Evolutionary conservation across 2,797 vertebrate species (phyloP).

Genomic region (Stomatorhinus walkeri): DNA sequence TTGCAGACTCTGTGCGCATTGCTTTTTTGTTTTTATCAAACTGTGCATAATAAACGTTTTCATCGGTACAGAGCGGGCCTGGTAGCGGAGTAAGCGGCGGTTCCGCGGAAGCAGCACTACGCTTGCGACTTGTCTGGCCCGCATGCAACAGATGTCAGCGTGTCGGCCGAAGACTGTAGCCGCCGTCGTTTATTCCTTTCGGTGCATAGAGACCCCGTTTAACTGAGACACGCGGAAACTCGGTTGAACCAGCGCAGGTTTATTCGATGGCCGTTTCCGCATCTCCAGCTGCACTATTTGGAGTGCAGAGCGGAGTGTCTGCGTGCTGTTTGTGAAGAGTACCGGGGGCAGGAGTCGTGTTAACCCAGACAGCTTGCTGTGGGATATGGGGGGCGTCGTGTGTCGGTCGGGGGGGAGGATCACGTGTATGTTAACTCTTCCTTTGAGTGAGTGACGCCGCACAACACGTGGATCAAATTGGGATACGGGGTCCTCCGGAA

Average conservation of each 20-base stretch:
- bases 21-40: background rate
- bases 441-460: background rate
- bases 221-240: background rate
- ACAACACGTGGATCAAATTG: background rate
- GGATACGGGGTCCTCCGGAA: background rate
- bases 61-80: background rate
- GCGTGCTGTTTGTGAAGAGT: background rate
- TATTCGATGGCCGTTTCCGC: background rate
- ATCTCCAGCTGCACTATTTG: background rate
- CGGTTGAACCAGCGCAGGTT: background rate
- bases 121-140: background rate
- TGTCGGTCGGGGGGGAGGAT: background rate
- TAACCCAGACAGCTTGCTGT: background rate
- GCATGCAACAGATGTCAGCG: slow-evolving; percentile 8
- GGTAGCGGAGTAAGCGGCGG: background rate
- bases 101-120: background rate
- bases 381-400: background rate
- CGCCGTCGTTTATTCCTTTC: background rate
- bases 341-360: background rate
- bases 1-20: background rate
- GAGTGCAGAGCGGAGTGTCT: background rate
- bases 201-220: background rate
- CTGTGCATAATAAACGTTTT: background rate
- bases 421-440: background rate
- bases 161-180: background rate